These are phyloP conservation scores for Pithys albifrons DNA, from an alignment of 2,113 vertebrate genomes.

Conservation along the genomic window DNA sequence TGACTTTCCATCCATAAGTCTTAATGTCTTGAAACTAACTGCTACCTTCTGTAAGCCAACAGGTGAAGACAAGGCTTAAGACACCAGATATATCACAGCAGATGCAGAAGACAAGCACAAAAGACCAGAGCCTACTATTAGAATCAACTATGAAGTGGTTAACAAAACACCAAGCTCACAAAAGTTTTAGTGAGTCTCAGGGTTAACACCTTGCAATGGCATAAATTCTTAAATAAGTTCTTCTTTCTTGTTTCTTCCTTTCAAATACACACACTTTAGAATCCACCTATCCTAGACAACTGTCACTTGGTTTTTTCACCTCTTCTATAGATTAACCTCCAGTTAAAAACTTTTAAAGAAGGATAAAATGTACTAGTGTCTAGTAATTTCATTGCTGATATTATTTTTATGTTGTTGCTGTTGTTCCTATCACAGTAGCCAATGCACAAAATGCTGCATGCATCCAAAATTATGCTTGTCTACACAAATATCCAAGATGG, in stretches of 20 bases:
- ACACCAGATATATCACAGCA: background rate
- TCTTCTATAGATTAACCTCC: background rate
- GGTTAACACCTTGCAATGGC: background rate
- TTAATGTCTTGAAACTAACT: background rate
- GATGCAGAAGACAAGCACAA: background rate
- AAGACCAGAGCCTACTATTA: background rate
- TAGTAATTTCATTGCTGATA: background rate
- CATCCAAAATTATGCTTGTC: background rate
- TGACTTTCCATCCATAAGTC: background rate
- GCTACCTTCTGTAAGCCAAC: background rate
- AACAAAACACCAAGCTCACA: background rate
- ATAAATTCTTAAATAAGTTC: background rate
- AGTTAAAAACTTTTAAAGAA: background rate
- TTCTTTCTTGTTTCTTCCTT: background rate
- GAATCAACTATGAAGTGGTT: background rate
- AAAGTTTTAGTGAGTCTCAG: background rate
- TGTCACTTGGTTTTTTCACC: background rate
- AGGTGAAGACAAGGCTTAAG: background rate
- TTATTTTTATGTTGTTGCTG: background rate
- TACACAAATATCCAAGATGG: background rate
- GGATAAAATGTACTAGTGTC: background rate
- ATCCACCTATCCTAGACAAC: background rate
- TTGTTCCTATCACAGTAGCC: background rate
- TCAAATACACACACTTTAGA: background rate
- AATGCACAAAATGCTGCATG: background rate